Percentiles rank a stretch among this genome's conserved stretches.
Evolutionary conservation across 2,888 invertebrate species (phyloP).

Genomic region (Oscheius sp.): DNA sequence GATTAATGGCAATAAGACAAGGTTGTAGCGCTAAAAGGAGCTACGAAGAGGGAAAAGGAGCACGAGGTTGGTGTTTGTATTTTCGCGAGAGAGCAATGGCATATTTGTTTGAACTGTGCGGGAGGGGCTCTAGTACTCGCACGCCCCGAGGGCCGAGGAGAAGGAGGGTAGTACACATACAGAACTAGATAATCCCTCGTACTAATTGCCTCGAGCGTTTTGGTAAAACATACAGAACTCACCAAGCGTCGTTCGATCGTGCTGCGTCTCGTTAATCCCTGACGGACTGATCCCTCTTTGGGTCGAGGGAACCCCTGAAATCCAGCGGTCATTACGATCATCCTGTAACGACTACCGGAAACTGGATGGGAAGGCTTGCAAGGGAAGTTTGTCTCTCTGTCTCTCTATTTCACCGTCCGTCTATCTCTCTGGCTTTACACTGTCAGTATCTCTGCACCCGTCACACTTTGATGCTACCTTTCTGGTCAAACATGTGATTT

Average conservation of each 20-base stretch:
- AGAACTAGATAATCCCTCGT: background rate
- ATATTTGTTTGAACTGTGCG: conserved; percentile 35
- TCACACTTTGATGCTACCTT: too few species aligned
- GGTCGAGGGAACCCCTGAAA: background rate
- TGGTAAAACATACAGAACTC: background rate
- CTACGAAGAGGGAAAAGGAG: background rate
- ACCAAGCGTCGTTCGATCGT: conserved; percentile 10
- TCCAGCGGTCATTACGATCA: conserved; percentile 17
- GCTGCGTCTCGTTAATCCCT: conserved; percentile 10
- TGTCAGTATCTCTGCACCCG: too few species aligned
- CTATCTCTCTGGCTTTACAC: too few species aligned
- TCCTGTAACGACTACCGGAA: too few species aligned
- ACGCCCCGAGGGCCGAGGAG: background rate
- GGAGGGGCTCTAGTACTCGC: conserved; percentile 29
- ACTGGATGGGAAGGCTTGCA: too few species aligned
- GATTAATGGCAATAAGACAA: background rate
- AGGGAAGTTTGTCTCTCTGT: too few species aligned
- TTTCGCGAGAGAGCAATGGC: conserved; percentile 33
- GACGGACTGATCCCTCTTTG: conserved; percentile 12
- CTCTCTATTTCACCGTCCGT: too few species aligned
- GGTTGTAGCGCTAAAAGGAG: background rate
- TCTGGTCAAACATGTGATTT: too few species aligned
- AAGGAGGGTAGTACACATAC: background rate
- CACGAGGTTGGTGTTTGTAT: conserved; percentile 28
- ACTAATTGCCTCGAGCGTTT: background rate